Evolutionary conservation across 2,797 vertebrate genomes (phyloP), one percentile per base, ranked within the genome.

Genomic region (Oryzias sinensis): DNA sequence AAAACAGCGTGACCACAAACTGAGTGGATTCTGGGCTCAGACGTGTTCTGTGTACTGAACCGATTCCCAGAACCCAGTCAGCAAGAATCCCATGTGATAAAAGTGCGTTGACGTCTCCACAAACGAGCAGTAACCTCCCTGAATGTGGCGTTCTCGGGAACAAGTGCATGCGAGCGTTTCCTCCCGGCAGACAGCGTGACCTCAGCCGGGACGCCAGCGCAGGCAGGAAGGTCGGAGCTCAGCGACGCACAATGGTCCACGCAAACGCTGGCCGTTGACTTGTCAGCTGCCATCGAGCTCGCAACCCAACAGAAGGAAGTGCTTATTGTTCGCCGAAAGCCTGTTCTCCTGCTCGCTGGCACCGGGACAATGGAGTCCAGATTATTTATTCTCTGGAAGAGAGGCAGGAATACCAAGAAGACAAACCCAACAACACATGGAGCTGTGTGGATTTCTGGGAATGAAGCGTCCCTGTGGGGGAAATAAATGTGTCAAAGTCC

Each of bases 251-350:
- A 86, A 85, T 84, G 46, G 80, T 59, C 68, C 79, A 53, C 77
- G 65, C 70, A 77, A 49, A 58, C 69, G 76, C 60, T 43, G 43
- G 1, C 16, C 15, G 40, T 43, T 42, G 53, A 64, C 74, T 65
- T 61, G 46, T 67, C 13, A 20, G 49, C 64, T 22, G 3, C 67
- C 1, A 24, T n/a, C 42, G 57, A 73, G 37, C 22, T 22, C 53
- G 22, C 50, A 40, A 15, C 52, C 43, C 22, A 70, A 4, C 52
- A 52, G 64, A 44, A 87, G 83, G 87, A 88, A 86, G 73, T 40
- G 27, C 46, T 62, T 43, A 84, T 85, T 88, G 89, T 88, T 87
- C 74, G 56, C 50, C 62, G 54, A 14, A 33, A 77, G 75, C 18
- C 53, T 65, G 70, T 82, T 76, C 79, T 67, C 56, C 55, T 53